phyloP scores from a whole-genome alignment of 1,140 invertebrate genomes.

The Lutraria rhynchaena region DNA sequence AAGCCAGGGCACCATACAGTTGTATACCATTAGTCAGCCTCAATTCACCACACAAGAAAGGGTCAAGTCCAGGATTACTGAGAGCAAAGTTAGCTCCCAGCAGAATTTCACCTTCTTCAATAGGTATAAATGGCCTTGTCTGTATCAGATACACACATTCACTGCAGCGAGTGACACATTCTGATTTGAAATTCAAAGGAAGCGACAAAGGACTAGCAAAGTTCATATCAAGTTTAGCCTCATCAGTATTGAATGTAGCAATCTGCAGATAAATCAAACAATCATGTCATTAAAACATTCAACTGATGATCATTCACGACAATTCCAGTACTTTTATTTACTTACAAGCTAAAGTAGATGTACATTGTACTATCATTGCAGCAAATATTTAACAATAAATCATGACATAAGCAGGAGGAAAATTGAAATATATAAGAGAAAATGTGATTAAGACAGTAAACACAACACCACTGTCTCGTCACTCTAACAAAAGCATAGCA shows the following conservation, averaged over 20 bases:
- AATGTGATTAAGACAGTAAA: no score
- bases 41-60: constrained; percentile 68
- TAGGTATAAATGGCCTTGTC: constrained; percentile 51
- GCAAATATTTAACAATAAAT: no score
- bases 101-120: constrained; percentile 68
- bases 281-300: no score
- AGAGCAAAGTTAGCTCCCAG: constrained; percentile 74
- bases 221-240: constrained; percentile 36
- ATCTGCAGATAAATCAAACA: constrained; percentile 64
- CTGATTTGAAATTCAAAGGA: constrained; percentile 37
- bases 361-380: no score
- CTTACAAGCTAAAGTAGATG: no score
- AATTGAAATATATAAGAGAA: no score
- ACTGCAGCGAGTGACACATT: constrained; percentile 65
- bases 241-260: constrained; percentile 63
- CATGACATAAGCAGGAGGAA: no score
- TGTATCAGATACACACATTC: constrained; percentile 70
- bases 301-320: no score
- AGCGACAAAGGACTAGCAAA: constrained; percentile 35
- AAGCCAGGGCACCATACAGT: constrained; percentile 90
- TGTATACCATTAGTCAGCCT: constrained; percentile 85
- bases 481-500: no score
- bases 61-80: constrained; percentile 60
- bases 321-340: no score
- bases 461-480: no score